Evolutionary conservation across 2,113 vertebrate species (phyloP), one percentile per base, ranked within the genome.

Genomic region (Phalacrocorax aristotelis): DNA sequence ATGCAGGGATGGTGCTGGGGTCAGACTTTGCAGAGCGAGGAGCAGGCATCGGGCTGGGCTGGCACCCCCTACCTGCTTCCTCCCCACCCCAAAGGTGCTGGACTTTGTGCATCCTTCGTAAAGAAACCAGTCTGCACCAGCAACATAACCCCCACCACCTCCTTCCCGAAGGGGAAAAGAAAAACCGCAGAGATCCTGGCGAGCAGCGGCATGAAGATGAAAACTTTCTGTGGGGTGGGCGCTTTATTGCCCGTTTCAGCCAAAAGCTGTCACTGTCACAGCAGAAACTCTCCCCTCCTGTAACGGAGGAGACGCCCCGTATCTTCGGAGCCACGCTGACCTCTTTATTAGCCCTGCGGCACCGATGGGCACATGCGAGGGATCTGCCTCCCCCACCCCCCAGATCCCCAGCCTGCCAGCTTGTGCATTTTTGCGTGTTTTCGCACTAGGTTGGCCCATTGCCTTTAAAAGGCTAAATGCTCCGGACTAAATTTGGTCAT

Each of bases 401-500:
- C 57, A 40, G 26, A 23, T 34, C 42, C 60, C 30, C 26, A 32
- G 77, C 75, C 96, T 96, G 95, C 96, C 96, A 87, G 85, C 95
- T 92, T 54, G 62, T 88, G 94, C 95, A 96, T 98, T 98, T 98
- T 97, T 98, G 96, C 93, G 52, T 98, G 98, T 98, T 98, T 98
- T 97, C 96, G 97, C 97, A 96, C 92, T 91, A 93, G 88, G 25
- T 95, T 97, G 97, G 98, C 96, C 98, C 98, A 98, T 98, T 99
- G 98, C 99, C 99, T 99, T 99, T 99, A 99, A 99, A 99, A 99
- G 99, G 99, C 98, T 98, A 98, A 99, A 98, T 98, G 98, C 98
- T 98, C 98, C 97, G 95, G 91, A 98, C 99, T 99, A 99, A 99
- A 99, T 99, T 99, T 99, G 99, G 99, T 98, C 99, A 99, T 99